phyloP scores from a whole-genome alignment of 1,140 invertebrate genomes.

The Cepaea nemoralis region DNA sequence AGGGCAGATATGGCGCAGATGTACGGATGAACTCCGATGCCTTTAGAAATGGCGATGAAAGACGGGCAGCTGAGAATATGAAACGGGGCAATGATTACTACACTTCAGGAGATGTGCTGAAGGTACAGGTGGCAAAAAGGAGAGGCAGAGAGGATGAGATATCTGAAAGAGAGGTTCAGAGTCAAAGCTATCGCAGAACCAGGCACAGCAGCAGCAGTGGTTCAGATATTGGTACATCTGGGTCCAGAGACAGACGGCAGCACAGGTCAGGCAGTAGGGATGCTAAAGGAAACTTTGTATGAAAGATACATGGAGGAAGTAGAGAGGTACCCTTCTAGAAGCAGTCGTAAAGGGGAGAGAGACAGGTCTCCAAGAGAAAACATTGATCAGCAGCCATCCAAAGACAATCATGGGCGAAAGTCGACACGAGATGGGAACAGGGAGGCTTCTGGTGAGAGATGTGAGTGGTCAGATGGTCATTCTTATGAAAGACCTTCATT shows the following conservation, averaged over 20 bases:
- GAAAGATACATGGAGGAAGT: constrained; percentile 18
- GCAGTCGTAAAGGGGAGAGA: neutral
- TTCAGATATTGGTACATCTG: neutral
- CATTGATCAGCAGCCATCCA: neutral
- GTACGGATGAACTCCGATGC: constrained; percentile 13
- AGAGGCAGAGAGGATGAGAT: constrained; percentile 21
- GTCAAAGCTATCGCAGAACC: neutral
- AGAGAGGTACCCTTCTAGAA: constrained; percentile 1
- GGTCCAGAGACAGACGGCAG: constrained; percentile 8
- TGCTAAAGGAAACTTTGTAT: neutral
- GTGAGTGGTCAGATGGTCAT: neutral
- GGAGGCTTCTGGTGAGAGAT: constrained; percentile 18
- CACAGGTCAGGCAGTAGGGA: constrained; percentile 19
- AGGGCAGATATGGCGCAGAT: constrained; percentile 22
- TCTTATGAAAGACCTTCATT: constrained; percentile 10
- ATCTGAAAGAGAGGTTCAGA: neutral
- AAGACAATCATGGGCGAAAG: constrained; percentile 4
- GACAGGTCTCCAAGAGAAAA: neutral
- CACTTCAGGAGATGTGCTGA: neutral
- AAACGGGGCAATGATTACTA: neutral
- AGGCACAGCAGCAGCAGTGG: constrained; percentile 33
- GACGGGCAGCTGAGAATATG: neutral
- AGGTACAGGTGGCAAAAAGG: neutral
- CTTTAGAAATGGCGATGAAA: constrained; percentile 5
- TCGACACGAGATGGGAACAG: constrained; percentile 13